Evolutionary conservation across 2,888 invertebrate species (phyloP).

Genomic region (Amorpha juglandis): DNA sequence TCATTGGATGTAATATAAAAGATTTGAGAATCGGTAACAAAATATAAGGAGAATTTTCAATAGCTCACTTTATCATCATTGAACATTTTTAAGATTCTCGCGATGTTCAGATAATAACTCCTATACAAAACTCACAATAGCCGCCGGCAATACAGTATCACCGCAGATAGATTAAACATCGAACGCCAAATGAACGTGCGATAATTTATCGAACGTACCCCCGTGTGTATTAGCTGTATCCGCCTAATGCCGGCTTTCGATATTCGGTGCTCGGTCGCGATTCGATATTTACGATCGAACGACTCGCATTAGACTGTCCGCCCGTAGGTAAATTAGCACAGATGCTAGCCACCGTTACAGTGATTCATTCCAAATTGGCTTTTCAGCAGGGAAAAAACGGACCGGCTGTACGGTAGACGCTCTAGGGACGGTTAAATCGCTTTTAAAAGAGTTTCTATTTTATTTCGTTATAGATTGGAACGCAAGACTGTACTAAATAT

Average conservation of each 20-base stretch:
- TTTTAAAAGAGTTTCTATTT: constrained; percentile 73
- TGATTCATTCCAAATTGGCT: constrained; percentile 85
- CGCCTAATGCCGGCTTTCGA: constrained; percentile 84
- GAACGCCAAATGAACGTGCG: constrained; percentile 81
- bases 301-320: constrained; percentile 83
- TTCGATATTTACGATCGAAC: constrained; percentile 81
- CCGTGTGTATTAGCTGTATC: constrained; percentile 84
- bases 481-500: constrained; percentile 9
- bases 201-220: constrained; percentile 82
- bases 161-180: constrained; percentile 82
- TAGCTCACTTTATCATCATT: neutral
- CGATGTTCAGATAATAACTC: constrained; percentile 31
- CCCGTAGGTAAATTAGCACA: constrained; percentile 85
- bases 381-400: constrained; percentile 78
- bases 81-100: constrained; percentile 18
- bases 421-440: constrained; percentile 76
- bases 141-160: constrained; percentile 66
- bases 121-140: constrained; percentile 62
- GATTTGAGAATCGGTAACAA: neutral
- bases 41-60: neutral
- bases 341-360: constrained; percentile 82
- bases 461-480: constrained; percentile 39
- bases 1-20: neutral
- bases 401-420: constrained; percentile 67
- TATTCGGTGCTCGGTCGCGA: constrained; percentile 82